Evolutionary conservation across 1,140 invertebrate genomes (phyloP), one percentile per base, ranked within the genome.

Genomic region (Calosoma granatense): DNA sequence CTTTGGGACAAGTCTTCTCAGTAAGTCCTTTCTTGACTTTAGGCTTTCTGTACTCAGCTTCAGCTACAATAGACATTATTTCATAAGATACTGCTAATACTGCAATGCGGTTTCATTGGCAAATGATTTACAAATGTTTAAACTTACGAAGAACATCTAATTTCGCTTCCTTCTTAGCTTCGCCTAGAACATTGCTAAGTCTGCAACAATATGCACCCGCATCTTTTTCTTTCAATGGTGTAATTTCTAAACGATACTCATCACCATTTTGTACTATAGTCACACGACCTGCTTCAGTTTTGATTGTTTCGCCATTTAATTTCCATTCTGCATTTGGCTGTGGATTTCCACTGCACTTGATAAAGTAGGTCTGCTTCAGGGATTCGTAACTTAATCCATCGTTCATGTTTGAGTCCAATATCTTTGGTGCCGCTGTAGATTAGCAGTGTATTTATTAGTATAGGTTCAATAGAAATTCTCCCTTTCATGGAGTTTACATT

Each of bases 291-390:
- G 81, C 78, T 20, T 81, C 74, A 0, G 76, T 62, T 43, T 79
- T 80, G 1, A 90, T 70, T 20, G 78, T 78, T 60, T 85, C 73
- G 2, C 82, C 86, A 65, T 91, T 79, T 56, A 87, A 81, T 14
- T 79, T 84, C 88, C 91, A 94, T 64, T 82, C 82, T 2, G 82
- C 85, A 41, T 83, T 81, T 0, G 90, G 88, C 58, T 84, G 81
- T 20, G 90, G 90, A 59, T 82, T 74, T 19, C 87, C 88, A 22
- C 73, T 77, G 3, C 83, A 86, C 60, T 81, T 78, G 0, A 92
- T 81, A 55, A 85, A 82, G 66, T 87, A 91, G 36, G 76, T 76
- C 11, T 84, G 74, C 1, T 81, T 82, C 22, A 91, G 78, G 2
- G 86, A 88, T 72, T 91, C 88, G 70, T 80, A 90, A 17, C 83